phyloP scores from a whole-genome alignment of 2,797 vertebrate species.

The Scolopax bukidnonensis region DNA sequence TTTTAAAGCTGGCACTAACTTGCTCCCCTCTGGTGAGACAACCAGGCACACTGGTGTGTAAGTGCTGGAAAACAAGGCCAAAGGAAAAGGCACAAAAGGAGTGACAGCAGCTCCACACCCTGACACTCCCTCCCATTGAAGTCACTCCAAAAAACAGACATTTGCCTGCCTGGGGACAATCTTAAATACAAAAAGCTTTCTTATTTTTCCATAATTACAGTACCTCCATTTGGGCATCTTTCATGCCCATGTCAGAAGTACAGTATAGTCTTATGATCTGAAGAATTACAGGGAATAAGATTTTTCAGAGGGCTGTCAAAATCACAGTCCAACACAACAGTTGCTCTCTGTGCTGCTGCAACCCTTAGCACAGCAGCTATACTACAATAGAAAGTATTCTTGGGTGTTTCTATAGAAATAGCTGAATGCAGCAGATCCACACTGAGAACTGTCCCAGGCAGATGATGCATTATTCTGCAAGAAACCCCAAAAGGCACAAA shows the following conservation, averaged over 20 bases:
- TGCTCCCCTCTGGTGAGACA: background rate
- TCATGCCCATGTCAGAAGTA: background rate
- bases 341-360: background rate
- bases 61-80: background rate
- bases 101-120: background rate
- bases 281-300: background rate
- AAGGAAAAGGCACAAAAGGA: background rate
- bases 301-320: background rate
- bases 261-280: background rate
- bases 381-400: background rate
- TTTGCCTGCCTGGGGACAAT: background rate
- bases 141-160: background rate
- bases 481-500: slow-evolving; percentile 51
- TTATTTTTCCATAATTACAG: background rate
- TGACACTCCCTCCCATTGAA: background rate
- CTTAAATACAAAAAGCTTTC: background rate
- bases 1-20: background rate
- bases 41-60: background rate
- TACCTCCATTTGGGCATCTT: background rate
- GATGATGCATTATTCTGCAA: slow-evolving; percentile 11
- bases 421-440: background rate
- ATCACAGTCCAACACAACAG: background rate
- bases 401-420: background rate
- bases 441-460: background rate
- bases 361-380: background rate